Conservation (phyloP, 2,888 invertebrate species). For the Agonopterix alstromeriana region DNA sequence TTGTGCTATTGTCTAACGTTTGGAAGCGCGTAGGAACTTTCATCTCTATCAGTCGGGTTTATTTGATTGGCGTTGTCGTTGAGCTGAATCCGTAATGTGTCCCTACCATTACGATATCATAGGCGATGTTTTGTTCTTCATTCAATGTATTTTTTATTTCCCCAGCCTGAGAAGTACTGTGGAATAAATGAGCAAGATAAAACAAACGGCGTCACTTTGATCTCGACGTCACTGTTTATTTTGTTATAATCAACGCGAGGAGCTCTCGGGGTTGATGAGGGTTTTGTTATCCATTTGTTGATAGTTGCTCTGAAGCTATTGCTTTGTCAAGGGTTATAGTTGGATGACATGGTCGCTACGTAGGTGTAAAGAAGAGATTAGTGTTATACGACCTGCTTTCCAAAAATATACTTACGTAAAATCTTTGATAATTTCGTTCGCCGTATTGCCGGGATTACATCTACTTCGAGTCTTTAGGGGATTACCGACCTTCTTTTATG, state of each 20-base stretch:
- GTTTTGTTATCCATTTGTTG: conserved; percentile 15
- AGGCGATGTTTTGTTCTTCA: conserved; percentile 14
- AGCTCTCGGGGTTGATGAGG: conserved; percentile 14
- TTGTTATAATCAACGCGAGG: conserved; percentile 30
- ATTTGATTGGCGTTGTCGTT: conserved; percentile 23
- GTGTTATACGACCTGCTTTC: too few relatives aligned
- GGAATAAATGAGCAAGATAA: conserved; percentile 39
- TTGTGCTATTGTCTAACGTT: conserved; percentile 55
- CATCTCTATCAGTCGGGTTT: conserved; percentile 27
- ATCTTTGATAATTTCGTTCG: too few relatives aligned
- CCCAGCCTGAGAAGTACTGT: conserved; percentile 14
- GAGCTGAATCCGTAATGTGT: conserved; percentile 37
- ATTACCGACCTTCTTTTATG: too few relatives aligned
- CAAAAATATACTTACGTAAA: too few relatives aligned
- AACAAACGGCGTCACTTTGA: conserved; percentile 42
- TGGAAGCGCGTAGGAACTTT: conserved; percentile 12
- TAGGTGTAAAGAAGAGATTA: too few relatives aligned
- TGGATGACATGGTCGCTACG: too few relatives aligned
- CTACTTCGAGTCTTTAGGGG: too few relatives aligned
- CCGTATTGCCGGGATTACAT: too few relatives aligned
- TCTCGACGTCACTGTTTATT: conserved; percentile 31
- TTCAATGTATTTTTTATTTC: conserved; percentile 11
- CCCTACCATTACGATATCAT: conserved; percentile 20
- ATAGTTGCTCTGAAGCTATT: not conserved
- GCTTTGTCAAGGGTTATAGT: too few relatives aligned